Base-by-base conservation (phyloP, 2,113 vertebrate genomes). In the Melanerpes formicivorus region DNA sequence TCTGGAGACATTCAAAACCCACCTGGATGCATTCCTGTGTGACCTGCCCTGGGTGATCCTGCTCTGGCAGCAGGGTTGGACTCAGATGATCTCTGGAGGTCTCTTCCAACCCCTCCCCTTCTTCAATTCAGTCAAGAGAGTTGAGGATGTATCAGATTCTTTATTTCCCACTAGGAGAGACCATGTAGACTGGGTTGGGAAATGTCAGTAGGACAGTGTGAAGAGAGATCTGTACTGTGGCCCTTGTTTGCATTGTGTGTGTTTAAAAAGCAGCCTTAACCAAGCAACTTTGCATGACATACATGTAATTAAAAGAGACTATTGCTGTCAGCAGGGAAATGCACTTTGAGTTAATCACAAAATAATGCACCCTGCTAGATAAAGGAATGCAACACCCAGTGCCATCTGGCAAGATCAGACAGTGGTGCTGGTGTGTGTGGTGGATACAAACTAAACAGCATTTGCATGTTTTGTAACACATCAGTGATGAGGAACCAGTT, bases 391-490 rank as follows among this genome's bases (percentile, higher is more conserved):
- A 92, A 90, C 73, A 60, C 69, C 79, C 23, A 58, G 0, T 83
- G 37, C 42, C 40, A 10, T 72, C 78, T 85, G 54, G 80, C 76
- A 92, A 59, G 96, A 87, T 72, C 54, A 76, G 66, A 8, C 52
- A 6, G 10, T 7, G 52, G 1, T 91, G 72, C 6, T 78, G 48
- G 13, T 72, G 85, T 14, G 37, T 58, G 32, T 67, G 30, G 40
- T 74, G 60, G 62, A 90, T 88, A 75, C 88, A 93, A 83, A 80
- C 70, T 74, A 80, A 95, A 78, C 69, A 60, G 30, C 2, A 75
- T 91, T 93, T 90, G 62, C 65, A n/a, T 95, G 46, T 92, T 80
- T 90, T 91, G 84, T 74, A 90, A 93, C 34, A 67, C 76, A 11
- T 50, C 66, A 30, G 16, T 50, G 65, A 65, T 2, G 3, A 80